Evolutionary conservation across 2,113 vertebrate genomes (phyloP), one percentile per base, ranked within the genome.

Genomic region (Eubucco bourcierii): DNA sequence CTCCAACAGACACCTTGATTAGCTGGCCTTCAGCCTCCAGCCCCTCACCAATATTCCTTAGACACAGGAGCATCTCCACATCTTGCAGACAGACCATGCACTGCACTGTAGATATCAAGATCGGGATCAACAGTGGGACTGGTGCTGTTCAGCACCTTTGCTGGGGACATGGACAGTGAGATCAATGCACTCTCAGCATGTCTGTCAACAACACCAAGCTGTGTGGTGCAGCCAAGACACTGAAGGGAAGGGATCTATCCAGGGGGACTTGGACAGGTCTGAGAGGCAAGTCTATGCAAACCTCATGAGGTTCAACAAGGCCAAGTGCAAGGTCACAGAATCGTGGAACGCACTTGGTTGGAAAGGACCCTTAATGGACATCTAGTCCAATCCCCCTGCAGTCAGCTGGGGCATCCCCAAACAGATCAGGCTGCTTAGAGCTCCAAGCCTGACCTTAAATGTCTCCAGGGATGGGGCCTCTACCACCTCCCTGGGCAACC

Each of bases 31-130:
- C n/a, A 11, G 60, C 8, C 14, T 52, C 86, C 65, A 41, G 50
- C 21, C 41, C 13, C 31, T 13, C 2, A 9, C 0, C 3, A 84
- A 12, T 4, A 33, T 4, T 10, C 29, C 27, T 3, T 2, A 7
- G 55, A 39, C 56, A 80, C 50, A 23, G 28, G 4, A 84, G 7
- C 0, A 1, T 21, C 64, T 58, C 60, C n/a, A 13, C 1, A 10
- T 50, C 1, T 9, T 3, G 50, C 1, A 27, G 20, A 37, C 6
- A 66, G 12, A 37, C 58, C 44, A 23, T 70, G 55, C n/a, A 37
- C 72, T 59, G 31, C 21, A 23, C 31, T 1, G 34, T 7, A 50
- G n/a, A 9, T 13, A 27, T 1, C 19, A 13, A 33, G n/a, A 19
- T 7, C 27, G n/a, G 16, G 24, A 52, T 34, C n/a, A 9, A 17